phyloP scores from a whole-genome alignment of 2,888 invertebrate genomes.

The Megaustenia siamemsis region DNA sequence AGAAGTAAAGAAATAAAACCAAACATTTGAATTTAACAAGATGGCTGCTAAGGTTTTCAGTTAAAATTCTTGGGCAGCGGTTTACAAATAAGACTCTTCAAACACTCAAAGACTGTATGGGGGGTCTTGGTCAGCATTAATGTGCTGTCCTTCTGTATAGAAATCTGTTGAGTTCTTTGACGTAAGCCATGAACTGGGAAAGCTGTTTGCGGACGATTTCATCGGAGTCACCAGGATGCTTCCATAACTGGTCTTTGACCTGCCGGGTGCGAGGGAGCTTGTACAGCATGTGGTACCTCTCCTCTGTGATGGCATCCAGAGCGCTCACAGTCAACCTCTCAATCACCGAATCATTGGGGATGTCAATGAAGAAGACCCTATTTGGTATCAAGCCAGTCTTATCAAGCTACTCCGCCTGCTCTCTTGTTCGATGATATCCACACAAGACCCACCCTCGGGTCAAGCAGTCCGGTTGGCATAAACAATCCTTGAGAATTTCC shows the following conservation, averaged over 20 bases:
- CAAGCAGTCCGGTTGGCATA: slow-evolving; percentile 78
- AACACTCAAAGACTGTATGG: slow-evolving; percentile 80
- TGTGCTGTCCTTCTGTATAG: slow-evolving; percentile 75
- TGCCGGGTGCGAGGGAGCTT: slow-evolving; percentile 79
- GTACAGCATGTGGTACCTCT: slow-evolving; percentile 79
- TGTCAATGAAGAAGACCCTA: slow-evolving; percentile 80
- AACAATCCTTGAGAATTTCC: slow-evolving; percentile 75
- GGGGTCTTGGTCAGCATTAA: slow-evolving; percentile 80
- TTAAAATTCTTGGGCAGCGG: slow-evolving; percentile 75
- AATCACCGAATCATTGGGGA: slow-evolving; percentile 79
- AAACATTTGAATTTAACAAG: no score
- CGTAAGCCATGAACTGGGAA: slow-evolving; percentile 73
- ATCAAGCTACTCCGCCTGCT: slow-evolving; percentile 78
- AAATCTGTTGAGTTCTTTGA: slow-evolving; percentile 77
- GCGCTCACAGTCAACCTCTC: slow-evolving; percentile 78
- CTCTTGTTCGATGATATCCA: slow-evolving; percentile 78
- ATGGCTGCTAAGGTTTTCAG: no score
- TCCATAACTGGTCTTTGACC: slow-evolving; percentile 52
- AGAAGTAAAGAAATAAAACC: no score
- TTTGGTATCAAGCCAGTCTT: slow-evolving; percentile 78
- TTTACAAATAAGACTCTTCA: slow-evolving; percentile 79
- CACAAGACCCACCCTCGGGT: slow-evolving; percentile 80
- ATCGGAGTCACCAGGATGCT: slow-evolving; percentile 73
- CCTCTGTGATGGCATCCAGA: slow-evolving; percentile 79
- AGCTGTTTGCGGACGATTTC: slow-evolving; percentile 72